phyloP scores from a whole-genome alignment of 1,140 invertebrate species.

The Pectinophora gossypiella region DNA sequence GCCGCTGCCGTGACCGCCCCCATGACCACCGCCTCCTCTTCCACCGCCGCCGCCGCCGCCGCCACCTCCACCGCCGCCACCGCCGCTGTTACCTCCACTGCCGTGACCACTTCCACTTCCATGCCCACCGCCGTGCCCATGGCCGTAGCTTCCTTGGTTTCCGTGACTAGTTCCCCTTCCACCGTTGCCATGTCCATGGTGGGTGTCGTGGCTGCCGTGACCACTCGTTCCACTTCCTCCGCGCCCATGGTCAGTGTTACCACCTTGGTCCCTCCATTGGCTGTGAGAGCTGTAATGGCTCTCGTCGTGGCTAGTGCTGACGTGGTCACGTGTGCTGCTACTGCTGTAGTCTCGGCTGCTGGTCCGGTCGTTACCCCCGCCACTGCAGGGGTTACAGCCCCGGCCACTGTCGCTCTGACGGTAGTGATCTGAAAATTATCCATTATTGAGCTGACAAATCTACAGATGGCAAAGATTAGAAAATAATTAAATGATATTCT shows the following conservation, averaged over 20 bases:
- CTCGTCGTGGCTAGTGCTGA: too few relatives aligned
- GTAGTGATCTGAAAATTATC: too few relatives aligned
- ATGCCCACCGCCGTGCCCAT: neutral
- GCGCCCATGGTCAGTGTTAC: conserved; percentile 9
- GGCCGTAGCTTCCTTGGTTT: neutral
- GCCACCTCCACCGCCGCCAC: conserved; percentile 15
- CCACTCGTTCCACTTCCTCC: conserved; percentile 13
- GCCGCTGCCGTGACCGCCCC: conserved; percentile 13
- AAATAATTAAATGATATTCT: too few relatives aligned
- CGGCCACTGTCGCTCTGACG: too few relatives aligned
- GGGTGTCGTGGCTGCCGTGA: conserved; percentile 17
- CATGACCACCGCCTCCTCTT: conserved; percentile 9
- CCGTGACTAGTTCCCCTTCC: conserved; percentile 32
- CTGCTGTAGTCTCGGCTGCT: too few relatives aligned
- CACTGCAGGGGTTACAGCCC: too few relatives aligned
- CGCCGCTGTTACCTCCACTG: conserved; percentile 12
- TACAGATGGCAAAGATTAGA: too few relatives aligned
- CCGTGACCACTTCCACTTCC: conserved; percentile 10
- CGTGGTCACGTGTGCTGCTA: too few relatives aligned
- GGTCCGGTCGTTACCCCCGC: too few relatives aligned
- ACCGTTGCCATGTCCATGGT: conserved; percentile 39
- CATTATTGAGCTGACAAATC: too few relatives aligned
- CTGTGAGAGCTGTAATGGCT: conserved; percentile 17
- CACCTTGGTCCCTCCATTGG: conserved; percentile 20
- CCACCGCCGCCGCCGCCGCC: conserved; percentile 15